Base-by-base conservation (phyloP, 2,113 vertebrate genomes). In the Gallinago media region DNA sequence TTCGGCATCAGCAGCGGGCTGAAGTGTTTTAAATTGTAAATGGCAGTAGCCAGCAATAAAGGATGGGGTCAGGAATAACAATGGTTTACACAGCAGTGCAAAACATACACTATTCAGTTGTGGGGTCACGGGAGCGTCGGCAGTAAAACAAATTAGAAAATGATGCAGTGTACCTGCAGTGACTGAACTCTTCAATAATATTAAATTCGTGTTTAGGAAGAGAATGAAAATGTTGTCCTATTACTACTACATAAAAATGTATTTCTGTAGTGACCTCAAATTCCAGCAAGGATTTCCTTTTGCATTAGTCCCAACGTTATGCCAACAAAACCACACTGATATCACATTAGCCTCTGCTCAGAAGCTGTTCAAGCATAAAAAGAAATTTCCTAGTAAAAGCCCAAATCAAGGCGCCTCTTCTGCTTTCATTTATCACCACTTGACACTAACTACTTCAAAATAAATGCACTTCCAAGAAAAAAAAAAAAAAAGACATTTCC, bases 391-490 rank as follows among this genome's bases (percentile, higher is more conserved):
- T 63, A 71, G 72, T 32, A 71, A 84, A 62, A 94, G 40, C 89
- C 46, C n/a, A 94, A 81, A 79, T 82, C 73, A 83, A 76, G 78
- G 49, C 79, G 74, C 80, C 59, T 91, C 61, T 91, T 68, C 58
- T 47, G 75, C 55, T 96, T 97, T 93, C 89, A 85, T 96, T 97
- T 85, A 89, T 89, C 94, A 97, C 32, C 31, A 62, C 31, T 85
- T 94, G 73, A 96, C 92, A 91, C 22, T 50, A 89, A 70, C 88
- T 62, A 49, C 61, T 93, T 52, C 75, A 83, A 95, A 97, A 94
- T 75, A 94, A 96, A 96, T 79, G 40, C 61, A 85, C 52, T 94
- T 96, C 47, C 72, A 91, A 78, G 67, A 38, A 88, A 85, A 92
- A 87, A 67, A 34, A 92, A 49, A 27, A 27, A 54, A 54, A 54